These are phyloP conservation scores for Apteryx owenii DNA, from an alignment of 2,113 vertebrate genomes.

Conservation along the genomic window DNA sequence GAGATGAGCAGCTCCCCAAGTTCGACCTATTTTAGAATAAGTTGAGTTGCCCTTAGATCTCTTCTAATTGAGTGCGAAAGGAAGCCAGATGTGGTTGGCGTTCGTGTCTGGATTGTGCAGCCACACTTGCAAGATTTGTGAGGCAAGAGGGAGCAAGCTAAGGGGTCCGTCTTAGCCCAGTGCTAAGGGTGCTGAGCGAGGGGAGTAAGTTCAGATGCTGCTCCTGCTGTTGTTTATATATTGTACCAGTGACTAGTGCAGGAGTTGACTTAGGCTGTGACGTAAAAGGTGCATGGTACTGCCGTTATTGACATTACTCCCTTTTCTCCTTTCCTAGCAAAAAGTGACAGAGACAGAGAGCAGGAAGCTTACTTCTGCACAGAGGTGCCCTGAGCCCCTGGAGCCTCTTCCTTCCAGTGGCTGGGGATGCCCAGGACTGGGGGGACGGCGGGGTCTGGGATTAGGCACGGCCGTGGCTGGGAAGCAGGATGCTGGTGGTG, in stretches of 20 bases:
- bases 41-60: background rate
- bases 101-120: background rate
- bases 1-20: background rate
- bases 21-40: background rate
- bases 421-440: fast-evolving
- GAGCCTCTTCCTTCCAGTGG: fast-evolving
- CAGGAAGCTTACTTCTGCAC: background rate
- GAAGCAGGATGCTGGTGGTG: fast-evolving
- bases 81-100: background rate
- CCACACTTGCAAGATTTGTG: background rate
- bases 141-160: background rate
- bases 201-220: background rate
- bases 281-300: background rate
- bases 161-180: background rate
- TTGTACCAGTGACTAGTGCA: background rate
- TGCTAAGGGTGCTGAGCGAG: background rate
- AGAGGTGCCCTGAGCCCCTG: background rate
- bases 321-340: background rate
- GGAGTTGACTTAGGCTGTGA: background rate
- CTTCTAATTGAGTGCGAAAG: background rate
- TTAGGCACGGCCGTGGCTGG: too few relatives aligned
- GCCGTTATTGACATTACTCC: fast-evolving
- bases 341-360: background rate
- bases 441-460: too few relatives aligned
- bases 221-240: background rate